Percentiles rank a stretch among this genome's conserved stretches.
Conservation (phyloP, 2,113 vertebrate species). For the Lucifuga dentata region DNA sequence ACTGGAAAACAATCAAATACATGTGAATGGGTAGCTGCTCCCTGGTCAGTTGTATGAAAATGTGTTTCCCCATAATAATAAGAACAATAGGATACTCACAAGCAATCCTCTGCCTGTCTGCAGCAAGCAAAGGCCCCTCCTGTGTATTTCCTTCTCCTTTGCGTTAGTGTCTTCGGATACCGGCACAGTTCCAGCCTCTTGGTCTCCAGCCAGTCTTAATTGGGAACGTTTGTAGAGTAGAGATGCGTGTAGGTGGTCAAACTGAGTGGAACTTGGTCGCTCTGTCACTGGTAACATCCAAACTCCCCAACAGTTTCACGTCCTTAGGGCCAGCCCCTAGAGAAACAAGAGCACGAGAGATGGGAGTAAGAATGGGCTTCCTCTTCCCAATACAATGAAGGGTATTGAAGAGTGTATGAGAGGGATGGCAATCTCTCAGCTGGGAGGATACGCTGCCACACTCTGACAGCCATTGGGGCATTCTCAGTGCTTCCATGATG, state of each 20-base stretch:
- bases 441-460: constrained; percentile 58
- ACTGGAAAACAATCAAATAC: neutral
- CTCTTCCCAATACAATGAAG: constrained; percentile 72
- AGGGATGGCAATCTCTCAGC: constrained; percentile 36
- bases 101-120: constrained; percentile 48
- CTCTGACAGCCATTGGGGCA: constrained; percentile 49
- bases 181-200: constrained; percentile 46
- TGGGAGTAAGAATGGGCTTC: constrained; percentile 76
- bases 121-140: constrained; percentile 45
- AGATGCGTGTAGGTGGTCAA: constrained; percentile 37
- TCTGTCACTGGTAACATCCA: constrained; percentile 55
- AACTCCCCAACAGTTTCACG: constrained; percentile 61
- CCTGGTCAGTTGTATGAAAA: constrained; percentile 31
- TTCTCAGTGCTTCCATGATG: constrained; percentile 28
- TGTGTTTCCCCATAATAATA: constrained; percentile 21
- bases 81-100: constrained; percentile 78
- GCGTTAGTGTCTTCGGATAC: constrained; percentile 29
- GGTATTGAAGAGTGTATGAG: constrained; percentile 65
- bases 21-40: neutral
- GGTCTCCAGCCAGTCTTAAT: constrained; percentile 48
- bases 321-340: constrained; percentile 71
- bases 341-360: constrained; percentile 76
- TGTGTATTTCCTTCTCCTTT: constrained; percentile 37
- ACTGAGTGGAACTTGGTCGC: constrained; percentile 12
- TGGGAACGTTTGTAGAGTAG: constrained; percentile 28